Conservation (phyloP, 2,113 vertebrate genomes). For the Pelecanus crispus region DNA sequence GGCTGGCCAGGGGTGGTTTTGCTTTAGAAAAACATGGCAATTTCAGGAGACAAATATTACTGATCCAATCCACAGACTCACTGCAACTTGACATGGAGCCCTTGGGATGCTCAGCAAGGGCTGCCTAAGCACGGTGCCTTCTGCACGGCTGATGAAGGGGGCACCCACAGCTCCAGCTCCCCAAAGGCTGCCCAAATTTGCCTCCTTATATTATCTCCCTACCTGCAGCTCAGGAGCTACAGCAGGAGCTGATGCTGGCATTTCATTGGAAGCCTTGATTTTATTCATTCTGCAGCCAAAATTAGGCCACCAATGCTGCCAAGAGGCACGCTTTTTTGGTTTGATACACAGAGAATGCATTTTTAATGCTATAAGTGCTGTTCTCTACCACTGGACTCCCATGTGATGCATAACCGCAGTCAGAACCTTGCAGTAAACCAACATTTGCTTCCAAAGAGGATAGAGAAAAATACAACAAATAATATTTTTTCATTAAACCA, state of each 20-base stretch:
- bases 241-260: neutral
- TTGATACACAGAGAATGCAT: slow-evolving; percentile 33
- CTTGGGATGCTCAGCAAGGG: neutral
- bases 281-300: slow-evolving; percentile 28
- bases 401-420: slow-evolving; percentile 21
- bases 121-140: neutral
- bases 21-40: neutral
- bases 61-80: neutral
- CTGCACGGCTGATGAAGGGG: neutral
- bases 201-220: neutral
- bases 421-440: neutral
- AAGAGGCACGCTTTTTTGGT: slow-evolving; percentile 7
- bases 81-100: neutral
- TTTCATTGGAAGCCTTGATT: neutral
- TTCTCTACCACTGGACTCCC: slow-evolving; percentile 15
- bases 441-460: neutral
- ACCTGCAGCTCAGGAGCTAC: neutral
- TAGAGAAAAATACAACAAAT: neutral
- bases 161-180: neutral
- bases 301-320: slow-evolving; percentile 40
- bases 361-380: slow-evolving; percentile 57
- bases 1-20: neutral
- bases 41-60: neutral
- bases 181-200: neutral
- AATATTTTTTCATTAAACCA: neutral